Evolutionary conservation across 2,888 invertebrate species (phyloP).

Genomic region (Phyllotreta cruciferae): DNA sequence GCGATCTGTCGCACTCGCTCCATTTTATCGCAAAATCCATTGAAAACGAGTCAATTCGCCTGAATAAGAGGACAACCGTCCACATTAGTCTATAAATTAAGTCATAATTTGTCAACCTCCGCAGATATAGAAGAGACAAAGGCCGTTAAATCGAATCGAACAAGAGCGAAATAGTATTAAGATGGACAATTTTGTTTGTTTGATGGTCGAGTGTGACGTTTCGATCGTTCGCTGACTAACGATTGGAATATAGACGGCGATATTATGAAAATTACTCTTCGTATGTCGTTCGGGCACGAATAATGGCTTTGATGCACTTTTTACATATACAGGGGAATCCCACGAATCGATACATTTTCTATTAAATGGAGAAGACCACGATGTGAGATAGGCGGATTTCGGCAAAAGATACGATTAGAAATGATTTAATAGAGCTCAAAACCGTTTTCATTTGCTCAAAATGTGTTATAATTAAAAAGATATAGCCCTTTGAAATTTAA

Average conservation of each 20-base stretch:
- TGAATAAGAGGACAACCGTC: constrained; percentile 3
- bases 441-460: too few species aligned
- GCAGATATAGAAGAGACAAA: constrained; percentile 31
- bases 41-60: constrained; percentile 1
- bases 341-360: too few species aligned
- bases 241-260: constrained; percentile 67
- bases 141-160: constrained; percentile 28
- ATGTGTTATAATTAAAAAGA: too few species aligned
- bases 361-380: too few species aligned
- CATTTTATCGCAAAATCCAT: too few species aligned
- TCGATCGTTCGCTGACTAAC: constrained; percentile 64
- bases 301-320: constrained; percentile 31
- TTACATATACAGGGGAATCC: constrained; percentile 7
- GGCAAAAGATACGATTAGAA: too few species aligned
- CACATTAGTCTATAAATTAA: constrained; percentile 33
- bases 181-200: constrained; percentile 57
- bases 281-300: constrained; percentile 58
- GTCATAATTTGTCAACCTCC: constrained; percentile 36
- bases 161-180: constrained; percentile 37
- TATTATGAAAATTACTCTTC: constrained; percentile 67
- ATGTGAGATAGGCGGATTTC: too few species aligned
- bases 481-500: too few species aligned
- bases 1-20: too few species aligned
- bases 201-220: constrained; percentile 59
- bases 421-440: too few species aligned